A percentile compares a stretch with the other conserved stretches of the same genome.
These are phyloP conservation scores for Struthio camelus DNA, from an alignment of 2,113 vertebrate genomes.

Conservation along the genomic window DNA sequence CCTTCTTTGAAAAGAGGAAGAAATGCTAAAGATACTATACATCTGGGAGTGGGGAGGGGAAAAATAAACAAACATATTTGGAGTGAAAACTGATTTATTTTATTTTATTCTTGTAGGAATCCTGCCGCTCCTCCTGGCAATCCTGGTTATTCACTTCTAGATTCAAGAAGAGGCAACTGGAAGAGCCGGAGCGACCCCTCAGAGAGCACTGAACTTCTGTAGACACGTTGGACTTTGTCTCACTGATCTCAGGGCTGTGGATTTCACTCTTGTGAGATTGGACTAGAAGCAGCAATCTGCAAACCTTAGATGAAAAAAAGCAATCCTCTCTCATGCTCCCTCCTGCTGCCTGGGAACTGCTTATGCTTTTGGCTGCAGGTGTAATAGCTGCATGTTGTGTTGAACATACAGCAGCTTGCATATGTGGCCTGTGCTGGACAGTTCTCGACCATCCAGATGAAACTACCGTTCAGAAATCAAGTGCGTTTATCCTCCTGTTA, in stretches of 20 bases:
- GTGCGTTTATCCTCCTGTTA: accelerated
- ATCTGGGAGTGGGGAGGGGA: neutral
- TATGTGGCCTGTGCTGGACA: neutral
- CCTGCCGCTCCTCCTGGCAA: conserved; percentile 25
- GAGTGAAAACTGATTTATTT: neutral
- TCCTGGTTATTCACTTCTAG: neutral
- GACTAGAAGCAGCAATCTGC: neutral
- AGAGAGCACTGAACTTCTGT: neutral
- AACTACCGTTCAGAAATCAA: accelerated
- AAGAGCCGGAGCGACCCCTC: neutral
- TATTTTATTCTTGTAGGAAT: neutral
- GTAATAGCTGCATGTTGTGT: accelerated
- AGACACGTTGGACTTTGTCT: neutral
- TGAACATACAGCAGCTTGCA: neutral
- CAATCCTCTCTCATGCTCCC: neutral
- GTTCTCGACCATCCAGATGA: neutral
- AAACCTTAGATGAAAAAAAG: neutral
- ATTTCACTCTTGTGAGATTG: neutral
- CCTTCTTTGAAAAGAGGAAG: neutral
- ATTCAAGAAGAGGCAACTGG: neutral
- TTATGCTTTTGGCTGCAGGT: neutral
- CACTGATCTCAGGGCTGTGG: neutral
- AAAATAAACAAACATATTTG: no score
- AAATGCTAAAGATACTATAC: neutral
- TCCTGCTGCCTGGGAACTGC: neutral